Base-by-base conservation (phyloP, 2,888 invertebrate genomes). In the Timandra comae region DNA sequence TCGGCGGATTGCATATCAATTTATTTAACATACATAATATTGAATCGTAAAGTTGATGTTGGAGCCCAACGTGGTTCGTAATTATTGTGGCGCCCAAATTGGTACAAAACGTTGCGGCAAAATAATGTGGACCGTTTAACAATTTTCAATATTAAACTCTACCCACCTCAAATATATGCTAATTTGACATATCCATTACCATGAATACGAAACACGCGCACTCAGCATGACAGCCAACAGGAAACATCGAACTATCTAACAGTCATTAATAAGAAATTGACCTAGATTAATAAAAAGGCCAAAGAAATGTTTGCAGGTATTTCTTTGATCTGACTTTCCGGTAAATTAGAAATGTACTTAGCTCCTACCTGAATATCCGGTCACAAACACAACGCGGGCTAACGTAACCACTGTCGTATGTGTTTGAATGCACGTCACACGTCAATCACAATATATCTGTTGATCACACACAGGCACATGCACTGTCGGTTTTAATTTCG, bases 401-500 rank as follows among this genome's bases (percentile, higher is more conserved):
- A 40, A 49, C 41, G 42, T 43, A 34, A 50, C 48, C 50, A 46
- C 38, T 40, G 35, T 48, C n/a, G 55, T 40, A 38, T 55, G 52
- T 41, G 35, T 50, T 53, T 33, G 63, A 58, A 59, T 54, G 54
- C 50, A 40, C 50, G 49, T 48, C 62, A 63, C 71, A 57, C 58
- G 57, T 65, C 46, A 67, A 60, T 57, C 69, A 72, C 70, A 60
- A 59, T 54, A 56, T 50, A 63, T 57, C 44, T 34, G 30, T 22
- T 12, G 30, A 33, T 37, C 54, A 49, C 41, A 41, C 72, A 75
- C 72, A 57, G 47, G 56, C 70, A 71, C 70, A 61, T 53, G 54
- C 73, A 73, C 74, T 64, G 58, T 58, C 59, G 59, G 36, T 34
- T 31, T 20, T 21, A 44, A 55, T 66, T 63, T 63, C 68, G 72